A percentile compares a stretch with the other conserved stretches of the same genome.
Conservation (phyloP, 2,797 vertebrate species). For the Intellagama lesueurii region DNA sequence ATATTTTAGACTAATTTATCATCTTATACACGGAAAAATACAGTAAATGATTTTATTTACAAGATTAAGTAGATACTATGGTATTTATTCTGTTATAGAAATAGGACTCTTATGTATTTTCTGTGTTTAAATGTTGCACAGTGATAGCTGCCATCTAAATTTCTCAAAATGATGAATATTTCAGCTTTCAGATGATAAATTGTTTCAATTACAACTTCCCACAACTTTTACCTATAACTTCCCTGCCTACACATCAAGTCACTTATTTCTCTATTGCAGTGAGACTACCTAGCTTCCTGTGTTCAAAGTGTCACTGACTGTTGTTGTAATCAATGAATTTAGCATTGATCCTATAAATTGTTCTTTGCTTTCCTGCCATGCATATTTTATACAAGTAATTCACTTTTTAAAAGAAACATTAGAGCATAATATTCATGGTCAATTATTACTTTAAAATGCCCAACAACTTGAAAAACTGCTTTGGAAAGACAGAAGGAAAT, state of each 20-base stretch:
- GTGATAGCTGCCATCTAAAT: neutral
- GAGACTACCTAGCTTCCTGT: neutral
- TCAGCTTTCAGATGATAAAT: neutral
- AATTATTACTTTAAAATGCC: neutral
- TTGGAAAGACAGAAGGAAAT: neutral
- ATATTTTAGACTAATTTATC: too few relatives aligned
- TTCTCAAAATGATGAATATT: neutral
- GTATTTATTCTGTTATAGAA: slow-evolving; percentile 21
- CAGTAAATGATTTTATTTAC: neutral
- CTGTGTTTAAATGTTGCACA: neutral
- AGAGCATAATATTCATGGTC: too few relatives aligned
- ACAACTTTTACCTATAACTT: neutral
- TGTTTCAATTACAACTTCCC: neutral
- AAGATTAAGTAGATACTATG: fast-evolving
- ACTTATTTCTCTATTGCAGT: neutral
- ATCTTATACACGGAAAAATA: too few relatives aligned
- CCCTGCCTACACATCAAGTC: neutral
- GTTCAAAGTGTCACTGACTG: neutral
- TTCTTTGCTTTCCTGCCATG: neutral
- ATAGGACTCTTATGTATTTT: neutral
- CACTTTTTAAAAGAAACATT: too few relatives aligned
- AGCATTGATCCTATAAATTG: neutral
- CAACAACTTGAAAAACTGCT: neutral
- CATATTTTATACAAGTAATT: neutral
- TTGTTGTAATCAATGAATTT: neutral